phyloP scores from a whole-genome alignment of 2,888 invertebrate genomes.

The Ormyrus rosae region DNA sequence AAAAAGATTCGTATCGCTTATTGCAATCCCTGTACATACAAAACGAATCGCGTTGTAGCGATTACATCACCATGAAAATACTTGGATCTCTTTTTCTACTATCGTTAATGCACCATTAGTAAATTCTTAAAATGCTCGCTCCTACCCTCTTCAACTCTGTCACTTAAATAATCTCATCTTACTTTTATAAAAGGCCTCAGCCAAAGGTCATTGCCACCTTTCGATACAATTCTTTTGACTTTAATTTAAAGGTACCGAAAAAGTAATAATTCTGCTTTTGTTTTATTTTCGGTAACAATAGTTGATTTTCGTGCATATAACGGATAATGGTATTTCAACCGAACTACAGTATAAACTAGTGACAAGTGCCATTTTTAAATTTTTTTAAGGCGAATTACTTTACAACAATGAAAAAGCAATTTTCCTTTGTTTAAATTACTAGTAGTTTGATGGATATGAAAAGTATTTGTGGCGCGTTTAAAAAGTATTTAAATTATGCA shows the following conservation, averaged over 20 bases:
- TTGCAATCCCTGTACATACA: conserved; percentile 50
- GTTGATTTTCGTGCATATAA: conserved; percentile 18
- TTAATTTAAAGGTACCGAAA: conserved; percentile 19
- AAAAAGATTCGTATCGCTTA: conserved; percentile 47
- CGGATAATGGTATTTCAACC: conserved; percentile 12
- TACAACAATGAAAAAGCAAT: conserved; percentile 37
- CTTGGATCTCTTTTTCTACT: conserved; percentile 50
- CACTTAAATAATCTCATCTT: conserved; percentile 51
- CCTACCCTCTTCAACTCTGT: conserved; percentile 26
- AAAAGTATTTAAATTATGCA: conserved; percentile 28
- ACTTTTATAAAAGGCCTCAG: conserved; percentile 57
- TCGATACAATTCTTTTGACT: conserved; percentile 36
- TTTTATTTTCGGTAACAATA: conserved; percentile 16
- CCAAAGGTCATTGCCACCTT: conserved; percentile 52
- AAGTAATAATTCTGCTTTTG: conserved; percentile 18
- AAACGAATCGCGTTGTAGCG: conserved; percentile 43
- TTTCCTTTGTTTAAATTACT: conserved; percentile 22
- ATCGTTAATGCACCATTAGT: conserved; percentile 56
- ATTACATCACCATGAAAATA: conserved; percentile 55
- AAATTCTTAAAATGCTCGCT: conserved; percentile 55
- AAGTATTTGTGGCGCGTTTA: conserved; percentile 42
- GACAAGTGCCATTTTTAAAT: conserved; percentile 32
- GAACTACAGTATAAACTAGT: conserved; percentile 29
- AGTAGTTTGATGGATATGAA: conserved; percentile 44
- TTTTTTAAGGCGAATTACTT: conserved; percentile 33